Percentiles rank a stretch among this genome's conserved stretches.
Conservation (phyloP, 2,113 vertebrate genomes). For the Lepus americanus region DNA sequence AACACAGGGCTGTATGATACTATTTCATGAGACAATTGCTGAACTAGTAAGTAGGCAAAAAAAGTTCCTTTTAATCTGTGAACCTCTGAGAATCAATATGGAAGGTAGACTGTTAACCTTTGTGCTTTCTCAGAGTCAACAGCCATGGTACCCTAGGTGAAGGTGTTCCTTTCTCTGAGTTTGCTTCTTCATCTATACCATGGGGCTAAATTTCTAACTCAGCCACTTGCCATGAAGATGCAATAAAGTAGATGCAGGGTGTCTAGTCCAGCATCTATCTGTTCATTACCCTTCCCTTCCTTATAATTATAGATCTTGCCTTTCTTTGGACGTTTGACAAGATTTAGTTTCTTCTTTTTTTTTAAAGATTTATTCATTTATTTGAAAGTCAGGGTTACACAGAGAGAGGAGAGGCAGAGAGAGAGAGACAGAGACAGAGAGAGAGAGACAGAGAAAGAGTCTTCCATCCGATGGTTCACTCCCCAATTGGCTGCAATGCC, state of each 20-base stretch:
- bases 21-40: conserved; percentile 14
- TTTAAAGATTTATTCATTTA: too few species aligned
- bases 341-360: neutral
- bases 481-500: too few species aligned
- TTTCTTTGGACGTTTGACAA: neutral
- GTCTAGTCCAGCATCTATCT: neutral
- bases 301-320: neutral
- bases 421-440: too few species aligned
- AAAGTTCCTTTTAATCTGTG: neutral
- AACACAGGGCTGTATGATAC: neutral
- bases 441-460: too few species aligned
- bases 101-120: neutral
- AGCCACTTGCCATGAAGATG: conserved; percentile 9
- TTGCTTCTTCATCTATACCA: conserved; percentile 48
- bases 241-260: neutral
- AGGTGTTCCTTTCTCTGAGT: conserved; percentile 8
- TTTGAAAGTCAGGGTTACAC: too few species aligned
- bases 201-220: neutral
- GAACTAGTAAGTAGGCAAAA: neutral
- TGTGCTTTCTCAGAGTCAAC: conserved; percentile 5
- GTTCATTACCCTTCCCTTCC: neutral
- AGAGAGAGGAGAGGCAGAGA: too few species aligned
- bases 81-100: conserved; percentile 6
- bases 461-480: too few species aligned
- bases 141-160: neutral